These are phyloP conservation scores for Drosophila novamexicana DNA, from an alignment of 1,140 invertebrate genomes.

Conservation along the genomic window DNA sequence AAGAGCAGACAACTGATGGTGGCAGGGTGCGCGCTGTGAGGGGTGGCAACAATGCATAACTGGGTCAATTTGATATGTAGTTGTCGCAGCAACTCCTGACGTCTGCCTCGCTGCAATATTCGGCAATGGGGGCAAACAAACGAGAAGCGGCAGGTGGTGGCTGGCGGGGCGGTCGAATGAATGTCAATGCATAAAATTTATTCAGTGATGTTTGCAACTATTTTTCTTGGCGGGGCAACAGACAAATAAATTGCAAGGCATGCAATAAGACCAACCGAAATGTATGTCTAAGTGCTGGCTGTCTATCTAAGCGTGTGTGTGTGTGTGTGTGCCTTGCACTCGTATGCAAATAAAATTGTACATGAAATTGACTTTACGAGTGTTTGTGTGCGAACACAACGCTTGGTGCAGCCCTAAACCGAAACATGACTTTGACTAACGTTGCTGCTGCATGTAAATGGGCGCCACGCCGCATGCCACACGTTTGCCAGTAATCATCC, in stretches of 20 bases:
- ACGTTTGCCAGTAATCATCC: conserved; percentile 79
- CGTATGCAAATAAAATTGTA: conserved; percentile 80
- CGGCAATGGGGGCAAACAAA: conserved; percentile 40
- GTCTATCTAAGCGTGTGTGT: conserved; percentile 21
- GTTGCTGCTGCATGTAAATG: conserved; percentile 79
- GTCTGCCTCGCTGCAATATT: conserved; percentile 50
- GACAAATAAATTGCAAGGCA: conserved; percentile 82
- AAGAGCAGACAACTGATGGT: conserved; percentile 70
- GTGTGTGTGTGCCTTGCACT: conserved; percentile 24
- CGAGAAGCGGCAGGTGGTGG: not conserved
- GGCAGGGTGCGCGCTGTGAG: not conserved
- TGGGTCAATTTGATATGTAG: conserved; percentile 80
- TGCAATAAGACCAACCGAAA: conserved; percentile 74
- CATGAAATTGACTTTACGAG: conserved; percentile 73
- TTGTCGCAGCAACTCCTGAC: conserved; percentile 73
- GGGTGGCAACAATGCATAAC: conserved; percentile 54
- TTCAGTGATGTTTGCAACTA: conserved; percentile 74
- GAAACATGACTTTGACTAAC: conserved; percentile 79
- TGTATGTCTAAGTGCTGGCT: conserved; percentile 68
- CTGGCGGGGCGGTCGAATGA: conserved; percentile 36
- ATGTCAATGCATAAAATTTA: conserved; percentile 81
- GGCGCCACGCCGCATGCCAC: conserved; percentile 69
- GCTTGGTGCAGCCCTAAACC: conserved; percentile 56
- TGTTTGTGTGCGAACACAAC: conserved; percentile 13
- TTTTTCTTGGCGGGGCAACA: conserved; percentile 60